Conservation (phyloP, 2,797 vertebrate genomes). For the Chelon labrosus region DNA sequence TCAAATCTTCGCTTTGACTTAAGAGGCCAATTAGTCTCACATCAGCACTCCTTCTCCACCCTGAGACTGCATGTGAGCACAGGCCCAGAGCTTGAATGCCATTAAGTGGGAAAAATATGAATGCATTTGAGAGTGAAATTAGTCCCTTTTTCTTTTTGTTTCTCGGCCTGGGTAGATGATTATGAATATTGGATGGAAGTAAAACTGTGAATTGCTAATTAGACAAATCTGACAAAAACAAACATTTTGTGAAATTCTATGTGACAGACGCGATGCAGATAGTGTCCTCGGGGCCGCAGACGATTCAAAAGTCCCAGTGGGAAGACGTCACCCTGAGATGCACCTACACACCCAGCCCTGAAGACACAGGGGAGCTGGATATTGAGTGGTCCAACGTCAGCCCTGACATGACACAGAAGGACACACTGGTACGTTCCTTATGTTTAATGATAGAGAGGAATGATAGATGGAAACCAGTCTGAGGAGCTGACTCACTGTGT, state of each 20-base stretch:
- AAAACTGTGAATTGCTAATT: neutral
- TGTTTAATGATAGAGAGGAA: neutral
- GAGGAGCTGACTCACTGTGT: neutral
- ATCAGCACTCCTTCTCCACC: slow-evolving; percentile 53
- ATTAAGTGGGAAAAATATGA: slow-evolving; percentile 47
- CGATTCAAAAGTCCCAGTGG: slow-evolving; percentile 85
- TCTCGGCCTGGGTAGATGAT: slow-evolving; percentile 9
- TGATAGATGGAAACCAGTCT: neutral
- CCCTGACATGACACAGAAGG: slow-evolving; percentile 87
- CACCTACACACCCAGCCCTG: slow-evolving; percentile 80
- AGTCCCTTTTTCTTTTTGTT: slow-evolving; percentile 18
- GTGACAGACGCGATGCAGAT: slow-evolving; percentile 84
- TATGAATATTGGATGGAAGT: slow-evolving; percentile 4
- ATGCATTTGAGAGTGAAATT: slow-evolving; percentile 32
- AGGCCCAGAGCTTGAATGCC: slow-evolving; percentile 54
- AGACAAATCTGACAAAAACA: neutral
- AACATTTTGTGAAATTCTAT: slow-evolving; percentile 37
- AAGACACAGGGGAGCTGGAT: slow-evolving; percentile 89
- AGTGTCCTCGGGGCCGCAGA: slow-evolving; percentile 86
- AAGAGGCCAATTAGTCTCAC: slow-evolving; percentile 74
- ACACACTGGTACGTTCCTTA: slow-evolving; percentile 85
- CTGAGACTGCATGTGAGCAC: slow-evolving; percentile 51
- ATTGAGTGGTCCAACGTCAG: slow-evolving; percentile 92
- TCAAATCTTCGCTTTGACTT: slow-evolving; percentile 63
- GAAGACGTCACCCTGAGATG: slow-evolving; percentile 86